phyloP scores from a whole-genome alignment of 2,888 invertebrate species.

The Lithophane ornitopus region DNA sequence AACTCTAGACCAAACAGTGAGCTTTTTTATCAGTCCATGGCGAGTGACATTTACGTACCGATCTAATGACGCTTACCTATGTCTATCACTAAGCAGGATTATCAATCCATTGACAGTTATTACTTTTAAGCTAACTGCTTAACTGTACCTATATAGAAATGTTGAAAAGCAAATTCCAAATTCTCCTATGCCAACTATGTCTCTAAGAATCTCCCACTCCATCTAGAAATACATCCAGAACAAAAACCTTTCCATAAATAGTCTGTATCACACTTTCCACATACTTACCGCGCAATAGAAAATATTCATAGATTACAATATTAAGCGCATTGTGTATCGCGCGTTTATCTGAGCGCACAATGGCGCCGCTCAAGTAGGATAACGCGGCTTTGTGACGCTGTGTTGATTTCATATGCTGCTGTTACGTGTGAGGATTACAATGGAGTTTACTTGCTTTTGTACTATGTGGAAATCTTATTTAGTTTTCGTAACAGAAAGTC shows the following conservation, averaged over 20 bases:
- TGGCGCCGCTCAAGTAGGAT: constrained; percentile 83
- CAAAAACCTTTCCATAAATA: constrained; percentile 24
- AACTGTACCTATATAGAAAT: not conserved
- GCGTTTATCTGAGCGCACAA: constrained; percentile 81
- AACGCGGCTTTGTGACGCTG: constrained; percentile 80
- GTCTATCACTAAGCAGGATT: not conserved
- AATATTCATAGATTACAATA: constrained; percentile 66
- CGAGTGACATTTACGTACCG: not conserved
- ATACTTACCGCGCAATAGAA: constrained; percentile 51
- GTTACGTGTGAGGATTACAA: constrained; percentile 61
- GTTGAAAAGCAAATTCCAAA: not conserved
- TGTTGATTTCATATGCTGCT: constrained; percentile 64
- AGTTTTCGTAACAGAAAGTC: constrained; percentile 12
- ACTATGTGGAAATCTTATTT: constrained; percentile 25
- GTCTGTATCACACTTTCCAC: constrained; percentile 47
- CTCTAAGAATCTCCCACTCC: not conserved
- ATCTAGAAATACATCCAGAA: constrained; percentile 10
- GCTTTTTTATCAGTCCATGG: not conserved
- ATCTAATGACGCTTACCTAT: not conserved
- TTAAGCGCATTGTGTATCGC: constrained; percentile 69
- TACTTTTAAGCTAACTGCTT: not conserved
- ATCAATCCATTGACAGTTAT: not conserved
- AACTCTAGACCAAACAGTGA: not conserved
- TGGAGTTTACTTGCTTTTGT: constrained; percentile 46
- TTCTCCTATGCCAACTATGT: not conserved